A percentile compares a stretch with the other conserved stretches of the same genome.
phyloP scores from a whole-genome alignment of 1,140 invertebrate genomes.

The Palaemon carinicauda region DNA sequence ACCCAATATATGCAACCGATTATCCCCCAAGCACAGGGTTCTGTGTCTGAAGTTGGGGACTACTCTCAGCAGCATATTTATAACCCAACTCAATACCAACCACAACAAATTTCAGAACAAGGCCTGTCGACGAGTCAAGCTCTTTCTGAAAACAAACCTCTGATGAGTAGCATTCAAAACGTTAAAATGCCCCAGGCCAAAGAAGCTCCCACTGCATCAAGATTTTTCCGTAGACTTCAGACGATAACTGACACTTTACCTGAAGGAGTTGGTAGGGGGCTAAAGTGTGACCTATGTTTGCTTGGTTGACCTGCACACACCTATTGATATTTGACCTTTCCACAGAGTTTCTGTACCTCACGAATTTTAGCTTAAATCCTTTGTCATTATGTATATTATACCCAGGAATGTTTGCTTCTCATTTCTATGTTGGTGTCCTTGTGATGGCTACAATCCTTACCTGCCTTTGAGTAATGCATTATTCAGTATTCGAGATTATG shows the following conservation, averaged over 20 bases:
- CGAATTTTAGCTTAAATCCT: background rate
- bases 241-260: slow-evolving; percentile 62
- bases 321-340: background rate
- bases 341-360: background rate
- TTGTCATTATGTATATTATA: too few relatives aligned
- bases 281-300: slow-evolving; percentile 31
- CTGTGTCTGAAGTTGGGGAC: slow-evolving; percentile 18
- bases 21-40: slow-evolving; percentile 24
- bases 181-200: slow-evolving; percentile 35
- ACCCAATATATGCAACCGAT: slow-evolving; percentile 47
- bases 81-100: background rate
- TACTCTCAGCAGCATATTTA: background rate
- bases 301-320: slow-evolving; percentile 8
- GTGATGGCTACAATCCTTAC: too few relatives aligned
- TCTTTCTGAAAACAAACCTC: background rate
- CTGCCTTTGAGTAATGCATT: too few relatives aligned
- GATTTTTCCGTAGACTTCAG: slow-evolving; percentile 67
- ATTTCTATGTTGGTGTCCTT: too few relatives aligned
- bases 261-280: slow-evolving; percentile 46
- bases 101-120: background rate
- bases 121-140: background rate
- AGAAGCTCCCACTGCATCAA: slow-evolving; percentile 67
- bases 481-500: too few relatives aligned
- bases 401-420: too few relatives aligned
- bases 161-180: background rate